Evolutionary conservation across 1,140 invertebrate species (phyloP).

Genomic region (Drosophila ironensis): DNA sequence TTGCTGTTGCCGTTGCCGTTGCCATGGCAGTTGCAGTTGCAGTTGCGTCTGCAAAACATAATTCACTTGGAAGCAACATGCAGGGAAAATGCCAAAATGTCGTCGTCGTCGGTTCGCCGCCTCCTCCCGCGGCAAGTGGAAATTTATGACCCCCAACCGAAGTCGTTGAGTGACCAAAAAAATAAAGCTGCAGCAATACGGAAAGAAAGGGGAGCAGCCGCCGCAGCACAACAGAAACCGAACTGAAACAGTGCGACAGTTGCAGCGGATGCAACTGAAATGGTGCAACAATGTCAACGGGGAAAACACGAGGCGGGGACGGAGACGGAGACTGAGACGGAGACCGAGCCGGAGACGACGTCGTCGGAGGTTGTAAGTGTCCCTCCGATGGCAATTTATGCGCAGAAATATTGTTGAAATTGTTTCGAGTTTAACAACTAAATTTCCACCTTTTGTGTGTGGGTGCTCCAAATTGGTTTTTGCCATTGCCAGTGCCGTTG

Average conservation of each 20-base stretch:
- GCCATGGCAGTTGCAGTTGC: slow-evolving; percentile 17
- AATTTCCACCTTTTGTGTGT: slow-evolving; percentile 61
- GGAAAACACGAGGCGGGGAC: neutral
- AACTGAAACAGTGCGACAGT: slow-evolving; percentile 18
- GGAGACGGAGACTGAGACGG: slow-evolving; percentile 8
- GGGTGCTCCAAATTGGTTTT: slow-evolving; percentile 71
- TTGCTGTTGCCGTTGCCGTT: slow-evolving; percentile 2
- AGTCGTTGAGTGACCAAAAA: slow-evolving; percentile 38
- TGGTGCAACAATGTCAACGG: slow-evolving; percentile 65
- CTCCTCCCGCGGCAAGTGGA: slow-evolving; percentile 28
- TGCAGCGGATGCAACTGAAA: slow-evolving; percentile 58
- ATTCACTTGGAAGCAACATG: slow-evolving; percentile 65
- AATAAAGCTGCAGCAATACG: slow-evolving; percentile 8
- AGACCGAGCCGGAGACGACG: neutral
- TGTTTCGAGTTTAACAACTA: slow-evolving; percentile 77
- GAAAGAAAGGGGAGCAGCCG: slow-evolving; percentile 43
- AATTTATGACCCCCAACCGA: slow-evolving; percentile 74
- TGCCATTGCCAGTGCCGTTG: too few species aligned
- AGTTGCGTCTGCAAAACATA: slow-evolving; percentile 42
- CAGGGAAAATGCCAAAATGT: slow-evolving; percentile 75
- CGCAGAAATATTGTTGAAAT: slow-evolving; percentile 73
- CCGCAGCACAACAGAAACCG: slow-evolving; percentile 25
- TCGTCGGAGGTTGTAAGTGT: slow-evolving; percentile 26
- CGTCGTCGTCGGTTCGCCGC: slow-evolving; percentile 26
- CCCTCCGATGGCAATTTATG: slow-evolving; percentile 63